These are phyloP conservation scores for Phrynocephalus versicolor DNA, from an alignment of 2,113 vertebrate genomes.

Conservation along the genomic window DNA sequence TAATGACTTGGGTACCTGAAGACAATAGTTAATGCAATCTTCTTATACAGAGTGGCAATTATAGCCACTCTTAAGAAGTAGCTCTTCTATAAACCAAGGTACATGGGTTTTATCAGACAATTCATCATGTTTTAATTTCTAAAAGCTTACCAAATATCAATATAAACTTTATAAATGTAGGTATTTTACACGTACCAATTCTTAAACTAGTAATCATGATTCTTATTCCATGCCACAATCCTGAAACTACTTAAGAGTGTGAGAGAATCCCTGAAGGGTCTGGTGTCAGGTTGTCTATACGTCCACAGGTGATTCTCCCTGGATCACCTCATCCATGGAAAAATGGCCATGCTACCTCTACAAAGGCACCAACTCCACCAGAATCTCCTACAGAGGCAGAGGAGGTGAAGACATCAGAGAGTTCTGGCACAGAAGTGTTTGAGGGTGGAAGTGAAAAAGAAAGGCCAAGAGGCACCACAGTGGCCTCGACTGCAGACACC, in stretches of 20 bases:
- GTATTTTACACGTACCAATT: not conserved
- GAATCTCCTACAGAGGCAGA: no score
- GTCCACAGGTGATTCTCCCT: no score
- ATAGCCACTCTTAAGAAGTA: not conserved
- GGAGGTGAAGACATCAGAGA: no score
- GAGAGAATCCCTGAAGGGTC: no score
- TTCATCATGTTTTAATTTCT: not conserved
- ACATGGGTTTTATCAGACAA: not conserved
- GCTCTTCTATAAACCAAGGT: not conserved
- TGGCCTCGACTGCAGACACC: no score
- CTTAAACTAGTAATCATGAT: not conserved
- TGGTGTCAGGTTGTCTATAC: no score
- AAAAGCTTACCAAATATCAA: not conserved
- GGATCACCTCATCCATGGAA: no score
- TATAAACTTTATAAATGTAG: not conserved
- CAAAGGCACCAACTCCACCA: no score
- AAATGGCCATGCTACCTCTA: no score
- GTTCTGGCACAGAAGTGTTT: no score
- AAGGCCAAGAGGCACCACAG: no score
- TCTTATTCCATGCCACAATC: conserved; percentile 23
- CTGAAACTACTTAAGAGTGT: not conserved
- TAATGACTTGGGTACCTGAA: conserved; percentile 39
- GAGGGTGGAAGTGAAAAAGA: no score
- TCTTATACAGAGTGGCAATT: rapidly evolving
- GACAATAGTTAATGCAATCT: conserved; percentile 1